Conservation (phyloP, 1,140 invertebrate genomes). For the Drosophila ananassae region DNA sequence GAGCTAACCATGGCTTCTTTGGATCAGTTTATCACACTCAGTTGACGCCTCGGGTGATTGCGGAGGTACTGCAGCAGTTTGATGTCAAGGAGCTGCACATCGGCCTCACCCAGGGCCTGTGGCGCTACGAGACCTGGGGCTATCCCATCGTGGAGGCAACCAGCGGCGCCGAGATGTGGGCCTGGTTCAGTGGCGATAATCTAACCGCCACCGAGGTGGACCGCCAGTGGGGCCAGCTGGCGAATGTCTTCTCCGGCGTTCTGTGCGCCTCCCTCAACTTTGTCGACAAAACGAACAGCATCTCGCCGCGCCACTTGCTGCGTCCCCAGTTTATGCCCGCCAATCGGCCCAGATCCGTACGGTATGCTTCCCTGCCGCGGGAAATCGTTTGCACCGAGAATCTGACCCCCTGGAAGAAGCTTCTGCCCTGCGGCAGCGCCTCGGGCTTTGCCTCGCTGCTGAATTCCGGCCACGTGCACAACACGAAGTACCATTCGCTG, state of each 20-base stretch:
- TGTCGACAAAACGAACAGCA: conserved; percentile 94
- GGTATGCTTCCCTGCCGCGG: conserved; percentile 94
- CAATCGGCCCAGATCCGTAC: conserved; percentile 84
- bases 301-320: conserved; percentile 93
- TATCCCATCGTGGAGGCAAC: conserved; percentile 94
- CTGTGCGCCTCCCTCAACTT: conserved; percentile 98
- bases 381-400: conserved; percentile 99
- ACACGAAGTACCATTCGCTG: conserved; percentile 96
- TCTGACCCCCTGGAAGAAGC: conserved; percentile 98
- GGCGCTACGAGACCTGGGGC: conserved; percentile 97
- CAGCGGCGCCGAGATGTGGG: conserved; percentile 96
- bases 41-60: conserved; percentile 94
- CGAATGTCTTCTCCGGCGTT: conserved; percentile 95
- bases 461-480: conserved; percentile 96
- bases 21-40: conserved; percentile 91
- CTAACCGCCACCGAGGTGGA: conserved; percentile 87
- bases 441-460: conserved; percentile 93
- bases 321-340: conserved; percentile 87
- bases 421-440: conserved; percentile 95
- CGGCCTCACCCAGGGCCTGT: conserved; percentile 95
- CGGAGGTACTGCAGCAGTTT: conserved; percentile 94
- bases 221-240: conserved; percentile 93
- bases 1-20: background rate
- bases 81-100: conserved; percentile 96
- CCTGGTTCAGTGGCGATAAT: conserved; percentile 90